These are phyloP conservation scores for Hypotaenidia philippensis DNA, from an alignment of 2,797 vertebrate genomes.

Conservation along the genomic window DNA sequence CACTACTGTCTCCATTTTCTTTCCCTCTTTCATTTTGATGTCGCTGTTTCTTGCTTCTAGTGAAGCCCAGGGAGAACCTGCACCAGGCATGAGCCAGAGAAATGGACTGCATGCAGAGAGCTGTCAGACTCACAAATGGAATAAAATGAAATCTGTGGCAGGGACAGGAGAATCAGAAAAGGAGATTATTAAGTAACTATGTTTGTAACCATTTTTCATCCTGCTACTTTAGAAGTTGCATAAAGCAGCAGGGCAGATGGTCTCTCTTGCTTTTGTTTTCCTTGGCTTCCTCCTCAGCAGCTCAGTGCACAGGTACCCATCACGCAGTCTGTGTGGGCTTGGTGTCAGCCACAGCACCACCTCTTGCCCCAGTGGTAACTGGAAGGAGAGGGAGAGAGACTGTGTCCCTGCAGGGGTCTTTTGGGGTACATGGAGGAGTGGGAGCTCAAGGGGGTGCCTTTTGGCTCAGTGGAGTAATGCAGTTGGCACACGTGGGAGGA, in stretches of 20 bases:
- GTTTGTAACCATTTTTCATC: not conserved
- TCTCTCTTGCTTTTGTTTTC: not conserved
- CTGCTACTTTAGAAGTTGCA: not conserved
- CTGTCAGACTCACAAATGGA: not conserved
- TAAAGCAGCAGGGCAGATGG: not conserved
- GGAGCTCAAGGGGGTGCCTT: not conserved
- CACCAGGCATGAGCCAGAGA: not conserved
- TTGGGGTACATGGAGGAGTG: not conserved
- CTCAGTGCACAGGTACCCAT: fast-evolving
- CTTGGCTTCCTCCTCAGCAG: not conserved
- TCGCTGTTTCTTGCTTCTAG: not conserved
- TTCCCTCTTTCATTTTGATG: not conserved
- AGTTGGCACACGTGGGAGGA: not conserved
- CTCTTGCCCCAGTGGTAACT: not conserved
- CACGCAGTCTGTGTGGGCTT: not conserved
- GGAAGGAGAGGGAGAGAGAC: not conserved
- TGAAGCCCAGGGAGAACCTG: not conserved
- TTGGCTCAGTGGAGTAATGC: not conserved
- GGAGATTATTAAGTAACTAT: not conserved
- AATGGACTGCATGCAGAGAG: not conserved
- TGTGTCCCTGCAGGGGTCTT: not conserved
- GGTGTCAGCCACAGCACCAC: fast-evolving
- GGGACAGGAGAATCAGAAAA: not conserved
- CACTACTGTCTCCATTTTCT: not conserved
- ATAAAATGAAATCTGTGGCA: not conserved